These are phyloP conservation scores for Myotis brandtii DNA, from an alignment of 2,113 vertebrate species.

Conservation along the genomic window DNA sequence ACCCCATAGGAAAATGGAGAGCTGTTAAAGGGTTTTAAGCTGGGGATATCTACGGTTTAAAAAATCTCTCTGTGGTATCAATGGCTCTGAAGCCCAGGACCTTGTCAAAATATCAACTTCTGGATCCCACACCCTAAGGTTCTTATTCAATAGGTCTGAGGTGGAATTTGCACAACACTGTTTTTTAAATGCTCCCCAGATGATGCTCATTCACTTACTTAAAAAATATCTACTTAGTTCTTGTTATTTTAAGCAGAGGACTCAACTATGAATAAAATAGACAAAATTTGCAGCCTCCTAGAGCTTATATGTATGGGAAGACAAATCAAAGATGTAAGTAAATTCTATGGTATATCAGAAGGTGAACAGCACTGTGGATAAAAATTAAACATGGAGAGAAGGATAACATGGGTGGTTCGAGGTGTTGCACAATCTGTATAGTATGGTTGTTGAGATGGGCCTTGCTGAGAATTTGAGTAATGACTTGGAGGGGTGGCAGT, in stretches of 20 bases:
- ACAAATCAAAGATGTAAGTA: not conserved
- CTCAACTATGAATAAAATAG: not conserved
- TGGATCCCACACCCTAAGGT: fast-evolving
- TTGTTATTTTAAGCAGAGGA: not conserved
- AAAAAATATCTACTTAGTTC: not conserved
- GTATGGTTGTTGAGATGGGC: too few relatives aligned
- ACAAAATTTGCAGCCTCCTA: not conserved
- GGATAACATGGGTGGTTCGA: not conserved
- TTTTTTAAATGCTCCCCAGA: not conserved
- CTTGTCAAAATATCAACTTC: not conserved
- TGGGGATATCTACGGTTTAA: not conserved
- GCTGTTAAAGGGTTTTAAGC: not conserved
- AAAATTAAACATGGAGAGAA: too few relatives aligned
- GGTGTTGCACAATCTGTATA: fast-evolving
- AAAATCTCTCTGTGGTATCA: not conserved
- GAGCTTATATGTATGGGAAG: not conserved
- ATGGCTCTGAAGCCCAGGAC: not conserved
- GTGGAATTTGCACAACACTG: not conserved
- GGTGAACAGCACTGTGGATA: not conserved
- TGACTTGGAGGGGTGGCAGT: not conserved
- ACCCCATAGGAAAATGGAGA: not conserved
- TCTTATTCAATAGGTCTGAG: not conserved
- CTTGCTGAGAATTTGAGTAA: not conserved
- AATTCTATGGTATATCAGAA: too few relatives aligned
- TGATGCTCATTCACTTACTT: not conserved